phyloP scores from a whole-genome alignment of 2,888 invertebrate species.

The Cerceris ruficornis region DNA sequence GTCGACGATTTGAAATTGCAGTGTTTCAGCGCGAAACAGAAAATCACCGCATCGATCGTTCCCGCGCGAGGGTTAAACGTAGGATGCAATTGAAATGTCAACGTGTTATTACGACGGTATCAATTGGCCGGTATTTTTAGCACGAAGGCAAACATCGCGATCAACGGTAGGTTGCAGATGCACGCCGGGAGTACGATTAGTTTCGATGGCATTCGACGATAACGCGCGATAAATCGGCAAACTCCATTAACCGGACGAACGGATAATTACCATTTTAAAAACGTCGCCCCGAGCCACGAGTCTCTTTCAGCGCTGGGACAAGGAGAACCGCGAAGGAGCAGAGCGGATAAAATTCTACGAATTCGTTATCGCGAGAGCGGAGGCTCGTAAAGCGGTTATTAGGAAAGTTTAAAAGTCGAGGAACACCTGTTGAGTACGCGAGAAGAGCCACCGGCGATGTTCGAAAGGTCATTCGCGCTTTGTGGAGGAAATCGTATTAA shows the following conservation, averaged over 20 bases:
- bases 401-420: slow-evolving; percentile 60
- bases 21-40: too few relatives aligned
- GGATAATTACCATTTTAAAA: background rate
- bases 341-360: background rate
- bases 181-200: background rate
- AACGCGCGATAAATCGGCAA: too few relatives aligned
- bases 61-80: background rate
- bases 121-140: background rate
- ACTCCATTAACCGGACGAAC: background rate
- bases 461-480: slow-evolving; percentile 29
- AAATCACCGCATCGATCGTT: too few relatives aligned
- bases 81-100: background rate
- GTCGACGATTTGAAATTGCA: too few relatives aligned
- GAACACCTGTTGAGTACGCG: slow-evolving; percentile 63
- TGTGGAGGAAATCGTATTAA: slow-evolving; percentile 30
- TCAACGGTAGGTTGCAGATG: background rate
- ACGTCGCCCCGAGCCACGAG: background rate
- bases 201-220: too few relatives aligned
- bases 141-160: background rate
- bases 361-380: slow-evolving; percentile 28
- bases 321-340: background rate
- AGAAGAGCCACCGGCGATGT: slow-evolving; percentile 11
- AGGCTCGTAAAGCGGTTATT: slow-evolving; percentile 53
- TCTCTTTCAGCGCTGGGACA: background rate
- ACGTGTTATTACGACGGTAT: background rate